These are phyloP conservation scores for Rhynchopsitta pachyrhyncha DNA, from an alignment of 2,113 vertebrate genomes.

Conservation along the genomic window DNA sequence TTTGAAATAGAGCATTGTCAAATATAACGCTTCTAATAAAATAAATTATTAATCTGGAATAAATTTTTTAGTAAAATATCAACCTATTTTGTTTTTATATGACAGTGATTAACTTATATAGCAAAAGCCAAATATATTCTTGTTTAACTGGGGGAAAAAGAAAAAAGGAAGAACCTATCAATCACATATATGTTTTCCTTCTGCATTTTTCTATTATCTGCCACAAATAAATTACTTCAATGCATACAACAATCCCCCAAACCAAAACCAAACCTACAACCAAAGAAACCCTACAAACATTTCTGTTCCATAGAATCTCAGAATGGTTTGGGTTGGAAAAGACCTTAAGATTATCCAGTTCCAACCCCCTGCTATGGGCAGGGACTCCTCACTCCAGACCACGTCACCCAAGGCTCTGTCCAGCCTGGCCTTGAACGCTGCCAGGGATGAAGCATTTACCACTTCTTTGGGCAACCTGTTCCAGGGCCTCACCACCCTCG, in stretches of 20 bases:
- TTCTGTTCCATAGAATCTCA: neutral
- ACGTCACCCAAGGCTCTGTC: neutral
- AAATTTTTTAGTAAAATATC: neutral
- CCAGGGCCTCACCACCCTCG: neutral
- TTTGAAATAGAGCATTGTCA: neutral
- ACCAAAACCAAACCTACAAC: neutral
- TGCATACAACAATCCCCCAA: neutral
- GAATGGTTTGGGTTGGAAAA: neutral
- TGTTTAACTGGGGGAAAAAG: neutral
- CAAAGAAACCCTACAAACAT: neutral
- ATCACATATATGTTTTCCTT: neutral
- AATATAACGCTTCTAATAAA: neutral
- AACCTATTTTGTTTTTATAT: neutral
- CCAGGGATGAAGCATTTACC: neutral
- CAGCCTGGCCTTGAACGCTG: neutral
- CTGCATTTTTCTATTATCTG: neutral
- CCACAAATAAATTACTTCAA: neutral
- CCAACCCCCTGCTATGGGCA: neutral
- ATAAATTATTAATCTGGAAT: neutral
- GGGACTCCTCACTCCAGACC: neutral
- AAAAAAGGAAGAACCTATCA: neutral
- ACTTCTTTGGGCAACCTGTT: neutral
- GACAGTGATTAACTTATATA: neutral
- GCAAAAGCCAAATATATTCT: neutral
- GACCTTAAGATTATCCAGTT: neutral